Percentiles rank a stretch among this genome's conserved stretches.
Evolutionary conservation across 2,113 vertebrate genomes (phyloP).

Genomic region (Leptocoma aspasia): DNA sequence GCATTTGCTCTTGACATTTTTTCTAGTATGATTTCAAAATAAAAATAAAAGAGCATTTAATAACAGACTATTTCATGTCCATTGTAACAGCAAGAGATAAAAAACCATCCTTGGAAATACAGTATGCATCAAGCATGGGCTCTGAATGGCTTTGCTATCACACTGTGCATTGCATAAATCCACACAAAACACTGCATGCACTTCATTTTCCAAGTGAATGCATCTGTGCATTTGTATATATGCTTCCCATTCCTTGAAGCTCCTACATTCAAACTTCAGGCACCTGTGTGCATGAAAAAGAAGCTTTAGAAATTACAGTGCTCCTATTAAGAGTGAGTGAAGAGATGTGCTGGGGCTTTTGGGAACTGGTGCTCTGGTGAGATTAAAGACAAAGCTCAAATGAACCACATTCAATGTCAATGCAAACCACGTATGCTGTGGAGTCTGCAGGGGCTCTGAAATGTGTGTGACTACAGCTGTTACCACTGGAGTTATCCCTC

Average conservation of each 20-base stretch:
- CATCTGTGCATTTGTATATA: neutral
- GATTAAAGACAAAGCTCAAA: neutral
- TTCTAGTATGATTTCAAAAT: neutral
- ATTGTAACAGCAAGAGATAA: neutral
- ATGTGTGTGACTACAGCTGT: neutral
- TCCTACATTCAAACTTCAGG: constrained; percentile 28
- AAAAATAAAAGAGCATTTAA: neutral
- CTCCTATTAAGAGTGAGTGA: neutral
- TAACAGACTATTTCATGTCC: neutral
- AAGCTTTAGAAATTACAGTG: neutral
- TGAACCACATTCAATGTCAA: neutral
- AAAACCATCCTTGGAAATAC: neutral
- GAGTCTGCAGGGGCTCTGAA: neutral
- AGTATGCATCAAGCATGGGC: neutral
- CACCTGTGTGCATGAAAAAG: neutral
- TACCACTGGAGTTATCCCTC: neutral
- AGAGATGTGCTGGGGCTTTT: neutral
- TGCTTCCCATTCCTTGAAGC: neutral
- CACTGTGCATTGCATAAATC: neutral
- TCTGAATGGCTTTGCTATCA: constrained; percentile 10
- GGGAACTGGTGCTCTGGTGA: neutral
- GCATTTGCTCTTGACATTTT: neutral
- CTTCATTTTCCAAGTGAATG: neutral
- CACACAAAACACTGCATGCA: neutral
- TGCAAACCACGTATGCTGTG: neutral